Base-by-base conservation (phyloP, 2,113 vertebrate genomes). In the Murina feae region DNA sequence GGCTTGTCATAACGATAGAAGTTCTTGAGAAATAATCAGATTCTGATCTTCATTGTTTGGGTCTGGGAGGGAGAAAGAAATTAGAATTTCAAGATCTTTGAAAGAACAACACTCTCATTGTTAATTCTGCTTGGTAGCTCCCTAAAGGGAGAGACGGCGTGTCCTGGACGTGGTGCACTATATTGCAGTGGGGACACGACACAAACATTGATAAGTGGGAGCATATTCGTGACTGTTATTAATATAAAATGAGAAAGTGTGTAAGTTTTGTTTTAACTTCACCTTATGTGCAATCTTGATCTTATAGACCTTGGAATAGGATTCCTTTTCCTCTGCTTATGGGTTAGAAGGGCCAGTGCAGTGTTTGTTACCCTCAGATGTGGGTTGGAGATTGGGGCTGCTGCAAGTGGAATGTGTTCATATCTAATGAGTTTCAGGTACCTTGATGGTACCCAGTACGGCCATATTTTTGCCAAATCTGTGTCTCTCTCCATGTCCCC, bases 111-210 rank as follows among this genome's bases (percentile, higher is more conserved):
- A 5, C 47, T 78, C 79, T 71, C 63, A 2, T 60, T 23, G 30
- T 53, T 75, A 1, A 32, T 44, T 92, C 14, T 65, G 44, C 32
- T 83, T 47, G n/a, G 9, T 65, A 23, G 32, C 55, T 66, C 16
- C 63, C 14, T 37, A 32, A 11, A 2, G 3, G 20, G 91, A 55
- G 35, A 47, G 47, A 25, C 13, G 1, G 16, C 32, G 0, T 0
- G 0, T 88, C 28, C 44, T 69, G 68, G 44, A 2, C 0, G 3
- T 60, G 58, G 32, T 12, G 30, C 18, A 14, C 0, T 0, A 6
- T 11, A n/a, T 0, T n/a, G 30, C 6, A 0, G 2, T 5, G 32
- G 47, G 53, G 37, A 66, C 60, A 1, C 32, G 60, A 53, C 60
- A 30, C 5, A 7, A 8, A 5, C 2, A 1, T 21, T 53, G 53